Evolutionary conservation across 2,888 invertebrate genomes (phyloP), one percentile per base, ranked within the genome.

Genomic region (Lottia scabra): DNA sequence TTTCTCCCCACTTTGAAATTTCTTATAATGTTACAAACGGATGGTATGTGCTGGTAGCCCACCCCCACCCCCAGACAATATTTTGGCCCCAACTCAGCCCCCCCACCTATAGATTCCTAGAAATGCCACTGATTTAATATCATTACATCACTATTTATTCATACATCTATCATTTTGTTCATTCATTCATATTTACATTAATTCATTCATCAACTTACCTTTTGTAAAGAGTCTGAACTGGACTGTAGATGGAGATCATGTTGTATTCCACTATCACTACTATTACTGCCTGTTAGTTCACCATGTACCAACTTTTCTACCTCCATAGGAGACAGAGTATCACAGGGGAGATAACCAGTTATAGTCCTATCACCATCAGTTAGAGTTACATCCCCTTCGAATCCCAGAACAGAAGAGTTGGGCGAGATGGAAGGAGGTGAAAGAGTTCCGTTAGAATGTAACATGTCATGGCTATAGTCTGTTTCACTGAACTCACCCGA

Each of bases 181-280:
- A 38, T 2, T 38, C 38, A 38, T 2, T 38, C 38, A 38, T 38
- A 4, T 16, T 27, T 38, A 4, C 19, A n/a, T 45, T 16, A 19
- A 19, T 27, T n/a, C n/a, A n/a, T n/a, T n/a, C n/a, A n/a, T 44
- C 19, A 45, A 44, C 80, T 73, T 73, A 84, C 85, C 83, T 82
- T 84, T 13, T 56, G 56, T 0, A 85, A 72, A 44, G 84, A 85
- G 74, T 86, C 86, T 62, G 74, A 80, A 65, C 85, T 85, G 64
- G 85, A 85, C 68, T 83, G 79, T 26, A 81, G 73, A 70, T 81
- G 83, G 56, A 78, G 83, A 75, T 86, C 86, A 66, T 82, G 78
- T 68, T 86, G 86, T 67, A 86, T 86, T 0, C 86, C 86, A 67
- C 85, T 85, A 77, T 86, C 86, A 67, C 85, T 86, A 68, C 86